These are phyloP conservation scores for Xiphorhynchus erythropygius DNA, from an alignment of 2,797 vertebrate species.

Conservation along the genomic window DNA sequence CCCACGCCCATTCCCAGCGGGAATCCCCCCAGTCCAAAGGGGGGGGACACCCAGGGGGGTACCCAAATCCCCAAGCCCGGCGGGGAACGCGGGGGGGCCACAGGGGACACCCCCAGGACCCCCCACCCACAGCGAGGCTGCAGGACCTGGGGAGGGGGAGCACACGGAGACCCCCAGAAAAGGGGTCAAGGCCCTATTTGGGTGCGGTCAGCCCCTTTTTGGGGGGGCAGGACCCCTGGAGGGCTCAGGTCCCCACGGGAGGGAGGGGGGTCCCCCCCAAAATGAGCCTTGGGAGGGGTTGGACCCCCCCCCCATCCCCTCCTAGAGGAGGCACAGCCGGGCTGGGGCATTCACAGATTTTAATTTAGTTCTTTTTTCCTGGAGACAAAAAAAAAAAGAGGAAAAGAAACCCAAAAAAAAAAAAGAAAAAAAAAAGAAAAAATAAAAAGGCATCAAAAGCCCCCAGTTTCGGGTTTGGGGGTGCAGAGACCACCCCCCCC, in stretches of 20 bases:
- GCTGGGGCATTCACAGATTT: conserved; percentile 61
- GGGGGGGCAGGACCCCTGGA: not conserved
- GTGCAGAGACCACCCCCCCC: not conserved
- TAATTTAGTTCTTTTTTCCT: conserved; percentile 75
- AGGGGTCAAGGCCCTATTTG: not conserved
- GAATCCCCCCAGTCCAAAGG: too few relatives aligned
- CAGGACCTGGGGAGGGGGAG: not conserved
- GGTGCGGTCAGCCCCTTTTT: not conserved
- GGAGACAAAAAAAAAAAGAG: not conserved
- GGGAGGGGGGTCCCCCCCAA: rapidly evolving
- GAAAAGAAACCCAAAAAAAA: not conserved
- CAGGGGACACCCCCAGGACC: not conserved
- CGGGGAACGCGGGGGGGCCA: not conserved
- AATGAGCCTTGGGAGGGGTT: rapidly evolving
- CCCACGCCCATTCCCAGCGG: too few relatives aligned
- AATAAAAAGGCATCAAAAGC: conserved; percentile 3
- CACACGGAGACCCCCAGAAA: not conserved
- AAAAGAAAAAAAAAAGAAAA: not conserved
- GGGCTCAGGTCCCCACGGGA: not conserved
- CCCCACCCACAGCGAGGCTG: too few relatives aligned
- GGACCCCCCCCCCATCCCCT: too few relatives aligned
- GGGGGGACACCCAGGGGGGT: too few relatives aligned
- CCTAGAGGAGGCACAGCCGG: not conserved
- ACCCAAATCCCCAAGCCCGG: not conserved
- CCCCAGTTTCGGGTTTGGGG: not conserved